Percentiles rank a stretch among this genome's conserved stretches.
Evolutionary conservation across 2,797 vertebrate genomes (phyloP).

Genomic region (Gallinago stenura): DNA sequence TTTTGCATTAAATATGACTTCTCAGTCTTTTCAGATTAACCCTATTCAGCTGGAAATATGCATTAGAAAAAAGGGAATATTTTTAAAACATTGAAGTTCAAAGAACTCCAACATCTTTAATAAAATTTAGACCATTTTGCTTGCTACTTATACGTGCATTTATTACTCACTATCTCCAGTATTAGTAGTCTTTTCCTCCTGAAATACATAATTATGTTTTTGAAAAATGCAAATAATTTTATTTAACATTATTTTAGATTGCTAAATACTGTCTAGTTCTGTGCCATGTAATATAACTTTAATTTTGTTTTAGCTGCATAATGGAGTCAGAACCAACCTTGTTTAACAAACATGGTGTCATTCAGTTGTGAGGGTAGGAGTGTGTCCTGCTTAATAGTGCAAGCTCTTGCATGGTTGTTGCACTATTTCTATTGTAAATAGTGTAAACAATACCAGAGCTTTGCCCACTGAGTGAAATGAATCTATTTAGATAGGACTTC

Average conservation of each 20-base stretch:
- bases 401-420: neutral
- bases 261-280: neutral
- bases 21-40: neutral
- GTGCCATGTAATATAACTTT: neutral
- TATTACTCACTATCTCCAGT: neutral
- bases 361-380: neutral
- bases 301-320: neutral
- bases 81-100: neutral
- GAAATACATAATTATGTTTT: neutral
- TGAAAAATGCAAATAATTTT: neutral
- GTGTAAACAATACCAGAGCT: neutral
- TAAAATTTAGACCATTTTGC: neutral
- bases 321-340: neutral
- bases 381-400: neutral
- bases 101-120: neutral
- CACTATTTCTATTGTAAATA: neutral
- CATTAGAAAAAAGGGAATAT: accelerated
- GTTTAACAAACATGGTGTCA: neutral
- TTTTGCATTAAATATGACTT: neutral
- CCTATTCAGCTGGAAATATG: neutral
- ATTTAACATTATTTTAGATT: neutral
- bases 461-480: neutral
- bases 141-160: neutral
- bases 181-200: neutral
- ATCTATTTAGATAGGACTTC: neutral